phyloP scores from a whole-genome alignment of 2,888 invertebrate genomes.

The Apantesis nais region DNA sequence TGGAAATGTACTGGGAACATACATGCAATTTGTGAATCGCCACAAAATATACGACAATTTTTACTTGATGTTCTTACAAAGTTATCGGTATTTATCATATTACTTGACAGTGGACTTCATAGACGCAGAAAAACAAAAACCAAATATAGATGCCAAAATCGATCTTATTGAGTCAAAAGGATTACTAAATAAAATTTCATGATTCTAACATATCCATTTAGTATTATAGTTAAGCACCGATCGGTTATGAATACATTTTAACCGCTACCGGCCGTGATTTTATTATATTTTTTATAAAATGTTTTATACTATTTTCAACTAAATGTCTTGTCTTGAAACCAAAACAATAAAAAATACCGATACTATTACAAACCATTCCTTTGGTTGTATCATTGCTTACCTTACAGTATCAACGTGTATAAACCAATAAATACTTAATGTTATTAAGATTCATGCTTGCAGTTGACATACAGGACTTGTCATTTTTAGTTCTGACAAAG shows the following conservation, averaged over 20 bases:
- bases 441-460: too few relatives aligned
- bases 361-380: neutral
- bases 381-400: neutral
- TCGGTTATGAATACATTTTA: neutral
- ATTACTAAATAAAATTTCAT: neutral
- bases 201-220: neutral
- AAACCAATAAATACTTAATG: neutral
- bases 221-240: neutral
- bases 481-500: too few relatives aligned
- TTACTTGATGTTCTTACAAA: slow-evolving; percentile 66
- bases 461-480: too few relatives aligned
- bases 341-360: neutral
- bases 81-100: slow-evolving; percentile 54
- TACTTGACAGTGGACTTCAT: slow-evolving; percentile 53
- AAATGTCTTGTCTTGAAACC: neutral
- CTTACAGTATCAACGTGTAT: neutral
- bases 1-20: slow-evolving; percentile 57
- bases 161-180: neutral
- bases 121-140: slow-evolving; percentile 16
- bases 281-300: neutral
- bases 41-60: slow-evolving; percentile 67
- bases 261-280: neutral
- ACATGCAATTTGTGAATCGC: slow-evolving; percentile 58
- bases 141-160: neutral
- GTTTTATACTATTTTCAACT: neutral